Base-by-base conservation (phyloP, 2,797 vertebrate genomes). In the Amblyraja radiata region DNA sequence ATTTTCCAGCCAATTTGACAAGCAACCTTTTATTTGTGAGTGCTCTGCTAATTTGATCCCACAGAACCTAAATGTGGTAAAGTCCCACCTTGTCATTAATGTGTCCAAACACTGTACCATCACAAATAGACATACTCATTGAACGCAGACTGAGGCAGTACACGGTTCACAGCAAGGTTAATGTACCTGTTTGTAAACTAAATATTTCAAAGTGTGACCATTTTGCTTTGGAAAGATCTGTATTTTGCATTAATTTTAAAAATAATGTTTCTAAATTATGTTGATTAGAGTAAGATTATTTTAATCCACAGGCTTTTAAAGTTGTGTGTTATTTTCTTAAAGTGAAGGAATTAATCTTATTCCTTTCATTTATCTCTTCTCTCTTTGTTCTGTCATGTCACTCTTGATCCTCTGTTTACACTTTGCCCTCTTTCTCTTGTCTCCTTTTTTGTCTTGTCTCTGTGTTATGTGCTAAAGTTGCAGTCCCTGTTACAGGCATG, bases 401-500 rank as follows among this genome's bases (percentile, higher is more conserved):
- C 16, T 68, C 14, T 32, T 84, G 6, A 58, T 25, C 68, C 46
- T 93, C 94, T 96, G 8, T 68, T 88, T 88, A 36, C 32, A 88
- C n/a, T 86, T n/a, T 88, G 14, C 63, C 84, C 63, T 88, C 84
- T 88, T 68, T 95, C 95, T 93, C n/a, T 93, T 94, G 93, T 18
- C 28, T n/a, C 2, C 7, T 0, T 68, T 10, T 68, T 74, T 81
- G 46, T 95, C 95, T 94, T 94, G 76, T 94, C 23, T 96, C 96
- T 71, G 96, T 94, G 65, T 96, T 96, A 86, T 28, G 68, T 95
- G 95, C 96, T 96, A 96, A 97, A 97, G 97, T 97, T 94, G 97
- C 97, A 96, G 97, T 97, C 96, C 97, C 97, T 96, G 96, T 96
- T 96, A 95, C 96, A 98, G 99, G 99, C 97, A 99, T 99, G 98